phyloP scores from a whole-genome alignment of 2,888 invertebrate genomes.

The Spatulosminthurus flaviceps region DNA sequence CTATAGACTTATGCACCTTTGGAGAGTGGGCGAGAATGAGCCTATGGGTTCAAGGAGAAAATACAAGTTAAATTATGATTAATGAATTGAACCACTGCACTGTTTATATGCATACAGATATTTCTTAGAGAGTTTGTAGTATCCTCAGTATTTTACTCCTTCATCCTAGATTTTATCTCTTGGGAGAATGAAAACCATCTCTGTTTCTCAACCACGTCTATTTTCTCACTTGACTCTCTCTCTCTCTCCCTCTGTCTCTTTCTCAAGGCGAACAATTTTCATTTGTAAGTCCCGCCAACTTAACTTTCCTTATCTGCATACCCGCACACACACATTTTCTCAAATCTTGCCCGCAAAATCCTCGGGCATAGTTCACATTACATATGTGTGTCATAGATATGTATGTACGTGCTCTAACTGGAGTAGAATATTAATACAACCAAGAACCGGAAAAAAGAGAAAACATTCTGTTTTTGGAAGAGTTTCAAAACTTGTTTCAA shows the following conservation, averaged over 20 bases:
- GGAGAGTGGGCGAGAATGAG: background rate
- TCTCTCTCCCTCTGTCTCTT: background rate
- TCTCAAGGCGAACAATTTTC: too few species aligned
- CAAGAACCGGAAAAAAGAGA: background rate
- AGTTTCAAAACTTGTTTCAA: constrained; percentile 13
- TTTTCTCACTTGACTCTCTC: background rate
- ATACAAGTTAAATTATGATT: constrained; percentile 62
- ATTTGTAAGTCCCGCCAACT: background rate
- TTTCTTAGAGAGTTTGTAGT: constrained; percentile 25
- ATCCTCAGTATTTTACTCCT: constrained; percentile 15
- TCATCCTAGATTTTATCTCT: constrained; percentile 6
- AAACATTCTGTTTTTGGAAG: constrained; percentile 5
- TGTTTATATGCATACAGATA: too few species aligned
- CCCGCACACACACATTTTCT: background rate
- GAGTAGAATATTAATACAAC: background rate
- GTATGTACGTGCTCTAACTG: background rate
- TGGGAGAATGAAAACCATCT: background rate
- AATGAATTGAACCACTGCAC: constrained; percentile 56
- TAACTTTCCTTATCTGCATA: constrained; percentile 3
- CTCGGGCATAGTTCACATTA: too few species aligned
- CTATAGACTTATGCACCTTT: background rate
- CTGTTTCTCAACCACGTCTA: background rate
- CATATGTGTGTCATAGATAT: too few species aligned
- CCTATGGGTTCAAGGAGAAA: background rate
- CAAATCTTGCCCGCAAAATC: background rate